phyloP scores from a whole-genome alignment of 2,113 vertebrate genomes.

The Rallus limicola region DNA sequence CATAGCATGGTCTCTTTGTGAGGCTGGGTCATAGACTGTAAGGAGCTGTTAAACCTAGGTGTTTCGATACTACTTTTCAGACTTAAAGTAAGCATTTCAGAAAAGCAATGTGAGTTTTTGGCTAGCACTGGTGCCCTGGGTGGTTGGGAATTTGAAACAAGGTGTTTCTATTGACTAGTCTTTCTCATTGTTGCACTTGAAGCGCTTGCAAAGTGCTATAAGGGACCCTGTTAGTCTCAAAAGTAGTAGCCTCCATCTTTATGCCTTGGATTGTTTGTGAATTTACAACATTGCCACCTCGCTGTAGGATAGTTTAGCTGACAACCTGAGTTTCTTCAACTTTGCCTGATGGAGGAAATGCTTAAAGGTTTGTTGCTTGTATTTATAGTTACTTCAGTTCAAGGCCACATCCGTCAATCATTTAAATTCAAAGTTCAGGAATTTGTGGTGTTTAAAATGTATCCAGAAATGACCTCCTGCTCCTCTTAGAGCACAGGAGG shows the following conservation, averaged over 20 bases:
- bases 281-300: not conserved
- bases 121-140: not conserved
- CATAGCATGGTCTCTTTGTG: not conserved
- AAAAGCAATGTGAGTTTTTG: not conserved
- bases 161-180: not conserved
- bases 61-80: not conserved
- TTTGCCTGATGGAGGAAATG: not conserved
- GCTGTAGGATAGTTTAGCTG: not conserved
- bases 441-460: not conserved
- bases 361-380: not conserved
- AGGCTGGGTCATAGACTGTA: not conserved
- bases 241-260: fast-evolving
- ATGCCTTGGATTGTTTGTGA: not conserved
- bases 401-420: not conserved
- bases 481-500: not conserved
- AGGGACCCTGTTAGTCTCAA: not conserved
- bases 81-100: not conserved
- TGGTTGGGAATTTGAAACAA: not conserved
- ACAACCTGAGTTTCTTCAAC: not conserved
- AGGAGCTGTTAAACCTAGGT: not conserved
- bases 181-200: not conserved
- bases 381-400: not conserved
- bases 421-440: not conserved
- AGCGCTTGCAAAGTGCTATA: not conserved
- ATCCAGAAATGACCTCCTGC: not conserved